Conservation (phyloP, 2,888 invertebrate species). For the Nemapogon koenigi region DNA sequence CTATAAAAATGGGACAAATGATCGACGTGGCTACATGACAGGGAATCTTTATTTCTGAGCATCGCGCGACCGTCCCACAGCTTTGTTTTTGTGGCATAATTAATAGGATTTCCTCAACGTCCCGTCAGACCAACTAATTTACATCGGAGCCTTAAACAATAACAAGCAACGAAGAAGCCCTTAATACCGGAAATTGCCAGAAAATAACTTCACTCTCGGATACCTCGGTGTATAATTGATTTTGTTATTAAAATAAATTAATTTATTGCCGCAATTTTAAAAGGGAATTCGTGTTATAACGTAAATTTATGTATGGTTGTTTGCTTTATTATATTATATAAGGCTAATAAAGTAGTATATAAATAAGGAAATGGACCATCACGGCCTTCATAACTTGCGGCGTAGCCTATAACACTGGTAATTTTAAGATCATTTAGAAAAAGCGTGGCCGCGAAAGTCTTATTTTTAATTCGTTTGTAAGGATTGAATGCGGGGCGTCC, state of each 20-base stretch:
- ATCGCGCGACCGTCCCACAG: slow-evolving; percentile 3
- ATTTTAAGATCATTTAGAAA: too few relatives aligned
- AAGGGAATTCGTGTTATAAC: too few relatives aligned
- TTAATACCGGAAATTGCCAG: slow-evolving; percentile 39
- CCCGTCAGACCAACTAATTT: slow-evolving; percentile 31
- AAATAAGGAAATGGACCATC: too few relatives aligned
- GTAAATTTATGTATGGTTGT: too few relatives aligned
- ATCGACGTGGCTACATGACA: slow-evolving; percentile 1
- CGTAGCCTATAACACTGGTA: too few relatives aligned
- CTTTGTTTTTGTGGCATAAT: slow-evolving; percentile 10
- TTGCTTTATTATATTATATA: too few relatives aligned
- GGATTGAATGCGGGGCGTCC: too few relatives aligned
- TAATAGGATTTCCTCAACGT: slow-evolving; percentile 35
- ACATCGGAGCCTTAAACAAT: slow-evolving; percentile 41
- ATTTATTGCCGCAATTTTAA: not conserved
- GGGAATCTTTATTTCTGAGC: slow-evolving; percentile 8
- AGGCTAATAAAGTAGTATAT: too few relatives aligned
- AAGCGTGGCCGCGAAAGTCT: too few relatives aligned
- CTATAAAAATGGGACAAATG: too few relatives aligned
- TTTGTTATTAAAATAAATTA: slow-evolving; percentile 16
- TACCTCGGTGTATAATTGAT: slow-evolving; percentile 29
- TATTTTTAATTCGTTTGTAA: too few relatives aligned
- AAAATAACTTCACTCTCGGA: slow-evolving; percentile 25
- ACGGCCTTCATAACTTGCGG: too few relatives aligned
- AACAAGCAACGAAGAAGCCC: slow-evolving; percentile 35